phyloP scores from a whole-genome alignment of 2,888 invertebrate genomes.

The Thysanoteuthis rhombus region DNA sequence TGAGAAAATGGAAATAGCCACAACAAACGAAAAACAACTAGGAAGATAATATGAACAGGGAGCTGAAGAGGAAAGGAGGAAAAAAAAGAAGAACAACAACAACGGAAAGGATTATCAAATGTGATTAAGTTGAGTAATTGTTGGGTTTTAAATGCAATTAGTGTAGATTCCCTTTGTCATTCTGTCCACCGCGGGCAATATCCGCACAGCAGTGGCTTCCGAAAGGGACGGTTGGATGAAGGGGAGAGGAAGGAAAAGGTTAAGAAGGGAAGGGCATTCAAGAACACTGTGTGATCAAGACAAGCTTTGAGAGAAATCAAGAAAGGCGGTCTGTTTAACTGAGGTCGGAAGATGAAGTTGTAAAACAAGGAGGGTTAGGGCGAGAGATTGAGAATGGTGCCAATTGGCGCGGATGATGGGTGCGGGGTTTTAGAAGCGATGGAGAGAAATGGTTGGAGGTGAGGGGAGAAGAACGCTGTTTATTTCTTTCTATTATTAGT shows the following conservation, averaged over 20 bases:
- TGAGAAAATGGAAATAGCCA: background rate
- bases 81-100: background rate
- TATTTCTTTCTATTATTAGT: background rate
- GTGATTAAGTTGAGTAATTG: background rate
- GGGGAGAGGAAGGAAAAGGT: background rate
- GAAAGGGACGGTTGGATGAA: background rate
- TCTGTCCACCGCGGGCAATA: background rate
- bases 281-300: background rate
- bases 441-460: background rate
- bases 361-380: background rate
- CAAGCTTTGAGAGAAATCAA: background rate
- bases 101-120: background rate
- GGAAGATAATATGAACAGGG: background rate
- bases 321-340: slow-evolving; percentile 12
- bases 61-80: background rate
- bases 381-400: background rate
- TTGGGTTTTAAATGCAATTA: background rate
- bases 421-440: background rate
- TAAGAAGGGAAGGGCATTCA: background rate
- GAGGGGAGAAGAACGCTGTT: background rate
- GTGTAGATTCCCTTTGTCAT: background rate
- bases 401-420: background rate
- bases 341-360: background rate
- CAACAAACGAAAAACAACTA: background rate
- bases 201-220: background rate